These are phyloP conservation scores for Hyposmocoma kahamanoa DNA, from an alignment of 1,140 invertebrate species.

Conservation along the genomic window DNA sequence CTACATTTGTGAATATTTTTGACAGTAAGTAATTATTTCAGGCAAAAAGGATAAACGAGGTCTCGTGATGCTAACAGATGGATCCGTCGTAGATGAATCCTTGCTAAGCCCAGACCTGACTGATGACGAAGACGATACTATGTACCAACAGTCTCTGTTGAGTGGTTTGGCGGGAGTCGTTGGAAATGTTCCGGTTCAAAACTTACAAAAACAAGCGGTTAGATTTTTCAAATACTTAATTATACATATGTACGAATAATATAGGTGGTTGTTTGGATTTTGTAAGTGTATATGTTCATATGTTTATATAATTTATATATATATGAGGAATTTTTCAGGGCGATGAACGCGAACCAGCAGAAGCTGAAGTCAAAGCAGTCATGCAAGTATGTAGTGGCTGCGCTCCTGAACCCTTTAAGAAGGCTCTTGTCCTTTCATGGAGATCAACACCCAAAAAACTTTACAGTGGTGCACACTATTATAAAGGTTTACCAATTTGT, in stretches of 20 bases:
- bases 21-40: constrained; percentile 23
- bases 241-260: no score
- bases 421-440: constrained; percentile 84
- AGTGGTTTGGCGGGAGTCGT: constrained; percentile 81
- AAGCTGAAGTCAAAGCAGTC: constrained; percentile 84
- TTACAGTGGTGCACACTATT: constrained; percentile 81
- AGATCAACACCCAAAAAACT: constrained; percentile 82
- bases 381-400: constrained; percentile 86
- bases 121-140: constrained; percentile 38
- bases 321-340: constrained; percentile 65
- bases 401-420: constrained; percentile 82
- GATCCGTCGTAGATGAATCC: constrained; percentile 79
- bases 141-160: constrained; percentile 70
- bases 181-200: constrained; percentile 73
- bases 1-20: no score
- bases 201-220: constrained; percentile 70
- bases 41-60: constrained; percentile 78
- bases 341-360: constrained; percentile 85
- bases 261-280: no score
- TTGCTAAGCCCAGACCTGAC: constrained; percentile 51
- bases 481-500: constrained; percentile 79
- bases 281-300: no score
- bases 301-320: no score
- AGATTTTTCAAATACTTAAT: no score
- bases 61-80: constrained; percentile 77